Evolutionary conservation across 2,888 invertebrate species (phyloP).

Genomic region (Mythimna impura): DNA sequence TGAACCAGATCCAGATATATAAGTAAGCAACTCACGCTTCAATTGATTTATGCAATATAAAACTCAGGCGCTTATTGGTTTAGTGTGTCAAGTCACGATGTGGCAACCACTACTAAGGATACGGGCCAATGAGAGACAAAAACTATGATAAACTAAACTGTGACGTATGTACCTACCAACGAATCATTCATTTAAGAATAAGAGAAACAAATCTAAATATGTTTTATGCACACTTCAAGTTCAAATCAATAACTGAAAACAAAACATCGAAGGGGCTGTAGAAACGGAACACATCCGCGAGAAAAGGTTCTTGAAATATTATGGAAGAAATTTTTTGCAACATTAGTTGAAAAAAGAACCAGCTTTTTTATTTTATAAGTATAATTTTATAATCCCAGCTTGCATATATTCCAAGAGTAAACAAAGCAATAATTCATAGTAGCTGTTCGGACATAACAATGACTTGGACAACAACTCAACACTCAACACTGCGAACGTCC

Average conservation of each 20-base stretch:
- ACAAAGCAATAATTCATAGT: constrained; percentile 53
- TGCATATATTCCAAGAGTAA: constrained; percentile 20
- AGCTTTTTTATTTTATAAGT: constrained; percentile 4
- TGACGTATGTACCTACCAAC: not conserved
- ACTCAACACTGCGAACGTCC: constrained; percentile 51
- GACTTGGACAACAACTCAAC: constrained; percentile 56
- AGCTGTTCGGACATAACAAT: constrained; percentile 49
- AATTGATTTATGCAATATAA: constrained; percentile 60
- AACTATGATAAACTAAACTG: too few relatives aligned
- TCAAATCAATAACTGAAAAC: not conserved
- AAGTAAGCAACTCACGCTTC: constrained; percentile 52
- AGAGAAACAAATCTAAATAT: not conserved
- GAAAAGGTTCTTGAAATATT: not conserved
- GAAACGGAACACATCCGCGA: not conserved
- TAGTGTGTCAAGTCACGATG: constrained; percentile 64
- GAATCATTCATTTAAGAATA: not conserved
- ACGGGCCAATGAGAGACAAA: not conserved
- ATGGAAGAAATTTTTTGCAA: not conserved
- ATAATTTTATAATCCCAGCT: constrained; percentile 11
- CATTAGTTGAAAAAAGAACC: not conserved
- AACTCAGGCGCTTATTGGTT: constrained; percentile 58
- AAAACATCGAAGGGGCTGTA: not conserved
- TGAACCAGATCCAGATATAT: constrained; percentile 56
- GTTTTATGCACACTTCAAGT: too few relatives aligned
- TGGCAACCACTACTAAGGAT: constrained; percentile 49